Conservation (phyloP, 2,888 invertebrate genomes). For the Leptinotarsa peninsularis region DNA sequence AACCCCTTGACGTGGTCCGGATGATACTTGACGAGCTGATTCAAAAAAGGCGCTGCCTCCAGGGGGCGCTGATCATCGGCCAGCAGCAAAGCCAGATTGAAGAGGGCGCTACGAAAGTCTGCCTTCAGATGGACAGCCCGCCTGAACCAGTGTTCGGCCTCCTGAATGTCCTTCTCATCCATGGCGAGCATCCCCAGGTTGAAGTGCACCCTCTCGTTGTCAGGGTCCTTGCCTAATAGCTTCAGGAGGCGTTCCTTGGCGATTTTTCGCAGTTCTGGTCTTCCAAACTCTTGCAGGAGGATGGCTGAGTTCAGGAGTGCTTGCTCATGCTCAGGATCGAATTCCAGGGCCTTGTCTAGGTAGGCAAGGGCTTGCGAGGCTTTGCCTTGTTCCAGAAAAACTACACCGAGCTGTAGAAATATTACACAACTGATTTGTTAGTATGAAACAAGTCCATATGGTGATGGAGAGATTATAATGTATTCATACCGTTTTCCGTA, state of each 20-base stretch:
- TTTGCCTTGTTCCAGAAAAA: slow-evolving; percentile 92
- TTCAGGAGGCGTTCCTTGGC: slow-evolving; percentile 85
- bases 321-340: slow-evolving; percentile 95
- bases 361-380: slow-evolving; percentile 91
- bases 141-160: slow-evolving; percentile 83
- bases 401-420: slow-evolving; percentile 85
- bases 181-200: slow-evolving; percentile 95
- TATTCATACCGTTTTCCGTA: too few relatives aligned
- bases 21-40: slow-evolving; percentile 90
- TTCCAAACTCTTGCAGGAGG: slow-evolving; percentile 89
- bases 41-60: slow-evolving; percentile 92
- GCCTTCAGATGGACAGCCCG: slow-evolving; percentile 88
- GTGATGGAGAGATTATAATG: too few relatives aligned
- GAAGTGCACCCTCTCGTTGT: slow-evolving; percentile 93
- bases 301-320: slow-evolving; percentile 96
- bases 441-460: too few relatives aligned
- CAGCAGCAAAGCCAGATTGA: slow-evolving; percentile 90
- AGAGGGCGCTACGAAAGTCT: slow-evolving; percentile 92
- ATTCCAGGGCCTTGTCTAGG: slow-evolving; percentile 91
- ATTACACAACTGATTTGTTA: too few relatives aligned
- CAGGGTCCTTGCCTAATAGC: slow-evolving; percentile 79
- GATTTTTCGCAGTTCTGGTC: slow-evolving; percentile 81
- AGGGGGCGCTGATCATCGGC: slow-evolving; percentile 90
- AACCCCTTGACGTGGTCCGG: slow-evolving; percentile 95
- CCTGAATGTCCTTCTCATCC: slow-evolving; percentile 90